Percentiles rank a stretch among this genome's conserved stretches.
phyloP scores from a whole-genome alignment of 2,888 invertebrate genomes.

The Papilio elwesi region DNA sequence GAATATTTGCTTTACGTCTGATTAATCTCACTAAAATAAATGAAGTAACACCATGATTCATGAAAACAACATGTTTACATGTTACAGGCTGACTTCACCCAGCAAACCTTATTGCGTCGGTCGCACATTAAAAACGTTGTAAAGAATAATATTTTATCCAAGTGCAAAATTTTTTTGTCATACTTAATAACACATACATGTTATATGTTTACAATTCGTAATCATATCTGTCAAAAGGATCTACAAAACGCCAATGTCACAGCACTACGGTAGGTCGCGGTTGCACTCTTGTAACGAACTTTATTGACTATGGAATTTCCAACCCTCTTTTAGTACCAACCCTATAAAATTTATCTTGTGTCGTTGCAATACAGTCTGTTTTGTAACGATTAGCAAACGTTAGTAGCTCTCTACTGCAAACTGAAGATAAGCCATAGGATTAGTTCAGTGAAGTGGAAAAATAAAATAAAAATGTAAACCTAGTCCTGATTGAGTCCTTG shows the following conservation, averaged over 20 bases:
- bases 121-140: no score
- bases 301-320: conserved; percentile 67
- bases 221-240: background rate
- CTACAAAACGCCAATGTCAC: conserved; percentile 56
- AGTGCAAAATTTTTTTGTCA: no score
- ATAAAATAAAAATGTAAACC: conserved; percentile 66
- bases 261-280: conserved; percentile 79
- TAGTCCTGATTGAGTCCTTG: conserved; percentile 60
- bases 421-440: conserved; percentile 77
- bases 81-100: no score
- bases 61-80: background rate
- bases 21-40: conserved; percentile 12
- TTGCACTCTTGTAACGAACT: conserved; percentile 62
- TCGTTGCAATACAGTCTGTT: conserved; percentile 31
- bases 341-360: conserved; percentile 52
- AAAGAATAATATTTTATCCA: no score
- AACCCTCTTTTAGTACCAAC: conserved; percentile 55
- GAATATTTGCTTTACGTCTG: conserved; percentile 24
- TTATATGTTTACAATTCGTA: no score
- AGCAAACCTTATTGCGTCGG: no score
- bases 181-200: no score
- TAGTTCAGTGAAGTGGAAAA: conserved; percentile 72
- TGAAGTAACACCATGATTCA: conserved; percentile 44
- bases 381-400: conserved; percentile 23
- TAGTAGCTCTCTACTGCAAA: conserved; percentile 68